A percentile compares a stretch with the other conserved stretches of the same genome.
phyloP scores from a whole-genome alignment of 2,888 invertebrate genomes.

The Salpingus planirostris region DNA sequence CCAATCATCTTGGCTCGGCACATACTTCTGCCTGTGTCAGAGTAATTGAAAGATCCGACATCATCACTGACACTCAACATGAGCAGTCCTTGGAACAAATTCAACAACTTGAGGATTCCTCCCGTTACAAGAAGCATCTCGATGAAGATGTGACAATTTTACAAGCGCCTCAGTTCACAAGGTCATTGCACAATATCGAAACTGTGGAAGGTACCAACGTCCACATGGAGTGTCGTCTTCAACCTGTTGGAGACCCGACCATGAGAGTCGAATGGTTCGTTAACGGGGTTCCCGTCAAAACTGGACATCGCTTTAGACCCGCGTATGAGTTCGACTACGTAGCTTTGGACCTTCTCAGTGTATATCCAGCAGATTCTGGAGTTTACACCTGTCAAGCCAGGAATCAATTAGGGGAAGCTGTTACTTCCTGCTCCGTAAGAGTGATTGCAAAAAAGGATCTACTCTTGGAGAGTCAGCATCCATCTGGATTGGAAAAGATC shows the following conservation, averaged over 20 bases:
- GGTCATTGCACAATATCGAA: slow-evolving; percentile 81
- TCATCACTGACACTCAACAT: slow-evolving; percentile 83
- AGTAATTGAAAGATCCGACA: slow-evolving; percentile 71
- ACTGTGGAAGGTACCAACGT: slow-evolving; percentile 86
- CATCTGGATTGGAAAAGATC: slow-evolving; percentile 84
- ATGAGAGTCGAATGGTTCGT: slow-evolving; percentile 96
- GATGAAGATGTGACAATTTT: slow-evolving; percentile 75
- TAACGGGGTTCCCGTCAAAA: slow-evolving; percentile 85
- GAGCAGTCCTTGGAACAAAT: slow-evolving; percentile 89
- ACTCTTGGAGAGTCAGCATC: slow-evolving; percentile 81
- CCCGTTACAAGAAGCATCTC: slow-evolving; percentile 59
- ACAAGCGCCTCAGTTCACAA: slow-evolving; percentile 81
- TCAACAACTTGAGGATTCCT: slow-evolving; percentile 76
- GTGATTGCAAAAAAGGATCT: slow-evolving; percentile 85
- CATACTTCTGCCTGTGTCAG: slow-evolving; percentile 86
- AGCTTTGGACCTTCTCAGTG: slow-evolving; percentile 89
- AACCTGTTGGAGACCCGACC: slow-evolving; percentile 83
- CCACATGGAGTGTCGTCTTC: slow-evolving; percentile 83
- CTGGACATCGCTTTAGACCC: slow-evolving; percentile 90
- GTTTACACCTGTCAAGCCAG: slow-evolving; percentile 93
- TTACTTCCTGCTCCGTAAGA: slow-evolving; percentile 83
- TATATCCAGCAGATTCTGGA: slow-evolving; percentile 95
- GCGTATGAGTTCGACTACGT: slow-evolving; percentile 97
- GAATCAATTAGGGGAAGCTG: slow-evolving; percentile 89
- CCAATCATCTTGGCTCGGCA: slow-evolving; percentile 87